Evolutionary conservation across 2,888 invertebrate species (phyloP).

Genomic region (Agapetus fuscipes): DNA sequence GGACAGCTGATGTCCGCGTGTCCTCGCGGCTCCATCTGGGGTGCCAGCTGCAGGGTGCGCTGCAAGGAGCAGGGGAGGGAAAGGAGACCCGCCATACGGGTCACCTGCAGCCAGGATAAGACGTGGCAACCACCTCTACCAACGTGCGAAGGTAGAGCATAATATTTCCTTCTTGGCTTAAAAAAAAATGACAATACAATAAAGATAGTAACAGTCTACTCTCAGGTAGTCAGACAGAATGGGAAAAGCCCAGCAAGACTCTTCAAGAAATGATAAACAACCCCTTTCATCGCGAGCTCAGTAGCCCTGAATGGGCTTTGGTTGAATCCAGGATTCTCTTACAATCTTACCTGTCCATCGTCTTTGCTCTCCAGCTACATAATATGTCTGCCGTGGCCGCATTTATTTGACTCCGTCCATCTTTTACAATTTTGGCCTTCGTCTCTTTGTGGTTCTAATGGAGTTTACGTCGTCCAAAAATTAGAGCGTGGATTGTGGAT

Average conservation of each 20-base stretch:
- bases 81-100: conserved; percentile 3
- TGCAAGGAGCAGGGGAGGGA: conserved; percentile 24
- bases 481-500: too few species aligned
- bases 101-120: conserved; percentile 9
- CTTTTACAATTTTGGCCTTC: too few species aligned
- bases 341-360: too few species aligned
- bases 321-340: too few species aligned
- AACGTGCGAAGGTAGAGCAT: conserved; percentile 14
- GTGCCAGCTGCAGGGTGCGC: conserved; percentile 32
- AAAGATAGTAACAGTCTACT: not conserved
- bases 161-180: not conserved
- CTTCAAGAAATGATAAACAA: not conserved
- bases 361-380: too few species aligned
- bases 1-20: conserved; percentile 23
- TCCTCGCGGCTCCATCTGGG: conserved; percentile 26
- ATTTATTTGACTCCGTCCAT: too few species aligned
- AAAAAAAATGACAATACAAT: not conserved
- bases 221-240: too few species aligned
- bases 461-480: too few species aligned
- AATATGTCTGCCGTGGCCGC: too few species aligned
- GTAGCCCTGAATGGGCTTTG: too few species aligned
- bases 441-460: too few species aligned
- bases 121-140: conserved; percentile 8
- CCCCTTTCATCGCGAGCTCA: too few species aligned
- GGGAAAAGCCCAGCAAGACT: not conserved